Evolutionary conservation across 2,797 vertebrate genomes (phyloP), one percentile per base, ranked within the genome.

Genomic region (Taenioides sp.): DNA sequence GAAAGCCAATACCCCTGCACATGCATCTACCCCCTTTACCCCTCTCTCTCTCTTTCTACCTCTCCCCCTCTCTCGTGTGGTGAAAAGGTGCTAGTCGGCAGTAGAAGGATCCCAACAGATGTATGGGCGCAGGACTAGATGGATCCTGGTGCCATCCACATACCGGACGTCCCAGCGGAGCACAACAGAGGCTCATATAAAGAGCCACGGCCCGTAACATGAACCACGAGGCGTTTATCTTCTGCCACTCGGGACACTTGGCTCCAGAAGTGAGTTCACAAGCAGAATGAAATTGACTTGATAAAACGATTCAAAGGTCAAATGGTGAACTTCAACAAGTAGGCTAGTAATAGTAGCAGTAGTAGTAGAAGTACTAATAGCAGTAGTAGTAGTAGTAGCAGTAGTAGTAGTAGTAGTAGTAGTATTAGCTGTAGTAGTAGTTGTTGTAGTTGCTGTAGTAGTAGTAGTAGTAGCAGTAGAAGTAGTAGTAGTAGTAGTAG

Each of bases 81-180:
- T 68, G 49, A 34, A 69, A 63, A 83, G 75, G 63, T 75, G 77
- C 80, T 69, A 77, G 25, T 86, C 84, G 80, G 82, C 84, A 78
- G 14, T 16, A 47, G 73, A 80, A 75, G 65, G 37, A 6, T 59
- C 70, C 37, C 72, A 7, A 55, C 60, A 59, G 72, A 68, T 63
- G 61, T 71, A 43, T 40, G 40, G 11, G 69, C 64, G 22, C 34
- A 64, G 17, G 5, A 67, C 50, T 1, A 25, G 73, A 50, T 7
- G 22, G 14, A 65, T 67, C 50, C 20, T 0, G 25, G 22, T 47
- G 73, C 60, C 74, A 62, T 78, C 61, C 27, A 0, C 75, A 80
- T 77, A 50, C 64, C 75, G 22, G 25, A 55, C 27, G 11, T 27
- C 55, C 78, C 63, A 23, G 58, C 20, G n/a, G 69, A 63, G 65